Evolutionary conservation across 2,797 vertebrate species (phyloP), one percentile per base, ranked within the genome.

Genomic region (Tachyglossus aculeatus): DNA sequence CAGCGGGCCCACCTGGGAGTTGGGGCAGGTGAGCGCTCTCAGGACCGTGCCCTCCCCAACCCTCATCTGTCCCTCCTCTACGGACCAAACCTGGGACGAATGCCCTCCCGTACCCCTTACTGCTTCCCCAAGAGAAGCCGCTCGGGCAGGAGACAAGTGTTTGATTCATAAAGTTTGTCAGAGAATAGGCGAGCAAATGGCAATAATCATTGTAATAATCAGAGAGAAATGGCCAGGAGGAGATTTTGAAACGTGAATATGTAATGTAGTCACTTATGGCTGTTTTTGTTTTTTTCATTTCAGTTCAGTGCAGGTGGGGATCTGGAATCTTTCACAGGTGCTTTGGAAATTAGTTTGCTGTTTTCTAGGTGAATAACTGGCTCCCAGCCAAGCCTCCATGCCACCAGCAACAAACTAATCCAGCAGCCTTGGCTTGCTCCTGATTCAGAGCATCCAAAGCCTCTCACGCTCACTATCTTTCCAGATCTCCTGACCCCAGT

Each of bases 281-380:
- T 82, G 78, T 68, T 82, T 84, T 81, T 86, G 87, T 81, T 85
- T 85, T 68, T 85, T 83, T 84, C 77, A 86, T 82, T 84, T 89
- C 74, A 82, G 74, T 69, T 79, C 69, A 89, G 68, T 78, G 68
- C 85, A 87, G 81, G 81, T 88, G 76, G 81, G 89, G 84, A 89
- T 63, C 56, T 82, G 64, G 74, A 81, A 69, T 78, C 86, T 44
- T 57, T 82, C 33, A 50, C 81, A 89, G 82, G 81, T 79, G 80
- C 81, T 87, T 89, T 88, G 87, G 77, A 70, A 88, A 88, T 86
- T 91, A 88, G 80, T 77, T 82, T 16, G 54, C 77, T 2, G 54
- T 80, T 80, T 82, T 88, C 84, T 82, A 90, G 84, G 77, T 81
- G 78, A 90, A 83, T 82, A 62, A 55, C 44, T 89, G 86, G 84